These are phyloP conservation scores for Plutella xylostella DNA, from an alignment of 2,888 invertebrate genomes.

Conservation along the genomic window DNA sequence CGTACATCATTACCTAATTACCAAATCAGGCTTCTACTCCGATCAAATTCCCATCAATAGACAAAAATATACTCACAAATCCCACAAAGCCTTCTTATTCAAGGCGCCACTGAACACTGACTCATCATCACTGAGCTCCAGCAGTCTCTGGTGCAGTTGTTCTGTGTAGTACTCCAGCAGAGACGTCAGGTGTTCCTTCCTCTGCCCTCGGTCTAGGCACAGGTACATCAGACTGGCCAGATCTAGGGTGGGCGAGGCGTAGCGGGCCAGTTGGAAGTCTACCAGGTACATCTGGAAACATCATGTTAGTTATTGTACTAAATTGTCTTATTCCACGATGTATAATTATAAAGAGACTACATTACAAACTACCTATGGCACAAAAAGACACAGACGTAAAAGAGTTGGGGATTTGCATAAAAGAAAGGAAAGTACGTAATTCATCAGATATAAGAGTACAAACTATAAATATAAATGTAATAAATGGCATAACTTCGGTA, in stretches of 20 bases:
- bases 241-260: constrained; percentile 77
- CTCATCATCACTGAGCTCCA: constrained; percentile 61
- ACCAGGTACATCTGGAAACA: constrained; percentile 72
- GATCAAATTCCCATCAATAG: too few relatives aligned
- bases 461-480: too few relatives aligned
- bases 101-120: constrained; percentile 42
- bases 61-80: constrained; percentile 67
- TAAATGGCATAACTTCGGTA: too few relatives aligned
- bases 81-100: constrained; percentile 61
- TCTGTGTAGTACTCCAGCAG: constrained; percentile 72
- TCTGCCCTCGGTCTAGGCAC: constrained; percentile 53
- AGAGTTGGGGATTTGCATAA: neutral
- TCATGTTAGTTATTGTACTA: neutral
- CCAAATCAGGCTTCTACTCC: too few relatives aligned
- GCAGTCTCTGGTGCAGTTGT: constrained; percentile 67
- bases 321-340: neutral
- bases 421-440: neutral
- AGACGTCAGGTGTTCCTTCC: constrained; percentile 67
- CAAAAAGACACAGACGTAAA: too few relatives aligned
- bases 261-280: constrained; percentile 78
- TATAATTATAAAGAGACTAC: constrained; percentile 5
- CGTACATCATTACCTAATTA: too few relatives aligned
- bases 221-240: constrained; percentile 75
- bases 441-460: too few relatives aligned
- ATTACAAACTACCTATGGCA: too few relatives aligned